Conservation (phyloP, 2,797 vertebrate species). For the Philypnodon macrostomus region DNA sequence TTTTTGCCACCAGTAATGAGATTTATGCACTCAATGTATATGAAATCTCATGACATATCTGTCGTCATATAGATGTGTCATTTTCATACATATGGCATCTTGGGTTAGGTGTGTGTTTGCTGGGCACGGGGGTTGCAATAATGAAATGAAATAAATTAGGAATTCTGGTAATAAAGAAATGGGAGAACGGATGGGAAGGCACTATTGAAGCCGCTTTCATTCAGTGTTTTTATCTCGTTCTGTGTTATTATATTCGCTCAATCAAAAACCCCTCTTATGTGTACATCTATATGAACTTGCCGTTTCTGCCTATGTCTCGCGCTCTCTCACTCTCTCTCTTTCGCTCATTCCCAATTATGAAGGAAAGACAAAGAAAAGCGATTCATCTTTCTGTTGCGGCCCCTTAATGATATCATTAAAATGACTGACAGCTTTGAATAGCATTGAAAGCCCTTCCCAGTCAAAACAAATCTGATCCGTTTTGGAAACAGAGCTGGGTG, state of each 20-base stretch:
- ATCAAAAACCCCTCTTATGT: constrained; percentile 73
- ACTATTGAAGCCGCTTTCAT: constrained; percentile 65
- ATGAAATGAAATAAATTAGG: constrained; percentile 71
- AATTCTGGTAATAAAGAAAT: constrained; percentile 62
- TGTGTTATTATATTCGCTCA: constrained; percentile 75
- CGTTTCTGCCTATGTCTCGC: constrained; percentile 51
- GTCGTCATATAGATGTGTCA: constrained; percentile 56
- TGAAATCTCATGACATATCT: constrained; percentile 71
- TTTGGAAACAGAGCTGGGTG: constrained; percentile 76
- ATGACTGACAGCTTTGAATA: constrained; percentile 81
- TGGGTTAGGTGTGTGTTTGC: constrained; percentile 17
- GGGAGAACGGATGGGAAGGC: constrained; percentile 48
- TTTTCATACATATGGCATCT: constrained; percentile 66
- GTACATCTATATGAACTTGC: constrained; percentile 76
- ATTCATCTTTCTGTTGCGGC: constrained; percentile 78
- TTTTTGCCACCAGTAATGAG: constrained; percentile 67
- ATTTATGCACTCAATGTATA: constrained; percentile 63
- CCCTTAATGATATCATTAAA: constrained; percentile 83
- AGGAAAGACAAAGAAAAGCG: constrained; percentile 77
- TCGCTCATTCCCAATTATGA: constrained; percentile 75
- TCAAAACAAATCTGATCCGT: constrained; percentile 77
- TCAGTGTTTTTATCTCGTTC: constrained; percentile 75
- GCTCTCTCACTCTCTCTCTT: constrained; percentile 41
- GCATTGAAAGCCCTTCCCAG: constrained; percentile 71
- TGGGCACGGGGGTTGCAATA: constrained; percentile 27